Evolutionary conservation across 2,888 invertebrate genomes (phyloP).

Genomic region (Megalurothrips usitatus): DNA sequence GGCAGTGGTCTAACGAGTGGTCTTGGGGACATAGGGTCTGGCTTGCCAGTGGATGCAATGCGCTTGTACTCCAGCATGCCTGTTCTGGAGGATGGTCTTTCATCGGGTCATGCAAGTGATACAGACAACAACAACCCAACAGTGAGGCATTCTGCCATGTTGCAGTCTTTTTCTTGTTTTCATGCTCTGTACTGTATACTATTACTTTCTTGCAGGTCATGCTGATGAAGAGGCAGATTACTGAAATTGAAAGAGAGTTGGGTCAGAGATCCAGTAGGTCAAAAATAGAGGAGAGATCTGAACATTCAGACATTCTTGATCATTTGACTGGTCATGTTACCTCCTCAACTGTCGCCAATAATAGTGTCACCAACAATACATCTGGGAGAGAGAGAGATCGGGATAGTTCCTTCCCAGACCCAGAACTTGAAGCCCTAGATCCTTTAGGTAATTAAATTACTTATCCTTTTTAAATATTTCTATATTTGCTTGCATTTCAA

Average conservation of each 20-base stretch:
- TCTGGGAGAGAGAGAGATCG: conserved; percentile 34
- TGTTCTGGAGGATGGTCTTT: conserved; percentile 87
- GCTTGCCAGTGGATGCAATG: conserved; percentile 16
- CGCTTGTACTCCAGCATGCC: conserved; percentile 78
- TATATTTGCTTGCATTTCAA: conserved; percentile 21
- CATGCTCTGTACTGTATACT: background rate
- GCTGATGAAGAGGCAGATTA: conserved; percentile 60
- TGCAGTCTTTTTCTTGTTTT: background rate
- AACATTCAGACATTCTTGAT: conserved; percentile 34
- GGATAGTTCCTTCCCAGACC: conserved; percentile 36
- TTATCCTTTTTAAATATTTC: background rate
- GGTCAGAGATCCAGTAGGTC: conserved; percentile 53
- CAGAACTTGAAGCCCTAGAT: conserved; percentile 69
- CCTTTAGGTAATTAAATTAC: conserved; percentile 56
- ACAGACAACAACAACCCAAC: conserved; percentile 83
- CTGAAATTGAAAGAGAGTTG: conserved; percentile 67
- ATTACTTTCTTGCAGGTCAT: conserved; percentile 42
- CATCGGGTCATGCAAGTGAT: conserved; percentile 90
- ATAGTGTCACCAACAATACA: conserved; percentile 31
- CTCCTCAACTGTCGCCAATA: conserved; percentile 29
- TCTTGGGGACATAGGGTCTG: background rate
- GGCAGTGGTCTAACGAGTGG: conserved; percentile 54
- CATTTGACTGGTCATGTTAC: conserved; percentile 29
- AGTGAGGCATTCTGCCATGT: conserved; percentile 43
- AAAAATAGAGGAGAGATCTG: conserved; percentile 29